Percentiles rank a stretch among this genome's conserved stretches.
Evolutionary conservation across 2,888 invertebrate species (phyloP).

Genomic region (Perithous albicinctus): DNA sequence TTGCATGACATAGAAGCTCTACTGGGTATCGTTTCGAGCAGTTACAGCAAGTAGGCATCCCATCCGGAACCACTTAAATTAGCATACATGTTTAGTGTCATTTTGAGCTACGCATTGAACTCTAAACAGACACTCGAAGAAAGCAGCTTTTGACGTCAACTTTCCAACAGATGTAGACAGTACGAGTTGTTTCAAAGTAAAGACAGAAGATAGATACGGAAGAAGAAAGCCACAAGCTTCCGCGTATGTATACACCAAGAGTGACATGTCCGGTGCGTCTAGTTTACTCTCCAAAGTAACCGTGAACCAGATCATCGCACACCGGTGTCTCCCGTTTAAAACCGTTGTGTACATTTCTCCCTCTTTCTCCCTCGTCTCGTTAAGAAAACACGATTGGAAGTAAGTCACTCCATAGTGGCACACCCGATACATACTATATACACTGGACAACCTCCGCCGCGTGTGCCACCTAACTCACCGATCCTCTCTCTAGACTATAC

Average conservation of each 20-base stretch:
- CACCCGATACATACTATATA: constrained; percentile 33
- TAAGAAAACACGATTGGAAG: constrained; percentile 48
- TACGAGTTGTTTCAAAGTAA: background rate
- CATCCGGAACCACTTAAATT: background rate
- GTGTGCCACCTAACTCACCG: constrained; percentile 53
- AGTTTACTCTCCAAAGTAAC: constrained; percentile 44
- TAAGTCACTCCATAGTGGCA: constrained; percentile 28
- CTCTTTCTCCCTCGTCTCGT: constrained; percentile 27
- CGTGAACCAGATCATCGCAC: constrained; percentile 50
- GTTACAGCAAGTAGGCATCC: background rate
- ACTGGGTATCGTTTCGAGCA: background rate
- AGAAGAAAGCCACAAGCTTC: constrained; percentile 43
- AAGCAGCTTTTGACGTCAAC: constrained; percentile 7
- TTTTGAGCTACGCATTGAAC: background rate
- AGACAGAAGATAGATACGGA: background rate
- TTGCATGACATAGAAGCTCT: too few relatives aligned
- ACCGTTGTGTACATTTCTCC: constrained; percentile 5
- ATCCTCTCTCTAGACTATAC: constrained; percentile 19
- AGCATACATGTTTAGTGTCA: background rate
- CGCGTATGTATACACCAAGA: constrained; percentile 28
- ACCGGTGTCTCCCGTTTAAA: constrained; percentile 18
- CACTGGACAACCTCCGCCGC: constrained; percentile 62
- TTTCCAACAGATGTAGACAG: background rate
- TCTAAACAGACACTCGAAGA: background rate
- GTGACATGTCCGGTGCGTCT: constrained; percentile 52